These are phyloP conservation scores for Sciurus niger DNA, from an alignment of 2,113 vertebrate species.

Conservation along the genomic window DNA sequence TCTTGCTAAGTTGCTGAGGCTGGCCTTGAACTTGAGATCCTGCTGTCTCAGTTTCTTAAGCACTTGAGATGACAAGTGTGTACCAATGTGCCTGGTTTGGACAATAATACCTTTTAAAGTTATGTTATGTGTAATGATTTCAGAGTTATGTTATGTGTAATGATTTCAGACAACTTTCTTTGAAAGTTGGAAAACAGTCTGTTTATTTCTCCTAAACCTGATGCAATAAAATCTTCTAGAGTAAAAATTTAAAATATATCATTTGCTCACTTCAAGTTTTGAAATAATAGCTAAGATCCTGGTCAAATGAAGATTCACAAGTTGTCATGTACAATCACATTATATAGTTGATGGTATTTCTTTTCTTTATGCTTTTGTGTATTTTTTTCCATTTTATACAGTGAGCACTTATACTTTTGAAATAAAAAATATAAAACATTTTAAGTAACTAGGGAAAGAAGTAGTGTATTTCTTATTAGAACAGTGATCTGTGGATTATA, in stretches of 20 bases:
- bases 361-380: constrained; percentile 16
- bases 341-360: background rate
- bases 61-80: background rate
- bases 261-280: constrained; percentile 49
- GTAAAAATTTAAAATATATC: constrained; percentile 30
- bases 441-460: background rate
- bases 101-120: background rate
- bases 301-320: constrained; percentile 15
- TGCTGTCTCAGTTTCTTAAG: background rate
- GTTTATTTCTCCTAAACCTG: background rate
- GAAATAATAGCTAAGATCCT: constrained; percentile 41
- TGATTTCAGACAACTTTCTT: constrained; percentile 23
- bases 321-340: constrained; percentile 37
- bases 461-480: background rate
- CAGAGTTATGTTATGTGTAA: constrained; percentile 49
- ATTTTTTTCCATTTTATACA: constrained; percentile 30
- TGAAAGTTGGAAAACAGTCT: constrained; percentile 36
- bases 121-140: constrained; percentile 28
- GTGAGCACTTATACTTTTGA: constrained; percentile 30
- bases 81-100: background rate
- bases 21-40: background rate
- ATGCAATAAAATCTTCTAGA: constrained; percentile 4
- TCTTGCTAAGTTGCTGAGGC: background rate
- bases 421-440: background rate
- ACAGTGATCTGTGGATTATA: background rate